A percentile compares a stretch with the other conserved stretches of the same genome.
These are phyloP conservation scores for Stenopsyche tienmushanensis DNA, from an alignment of 1,140 invertebrate species.

Conservation along the genomic window DNA sequence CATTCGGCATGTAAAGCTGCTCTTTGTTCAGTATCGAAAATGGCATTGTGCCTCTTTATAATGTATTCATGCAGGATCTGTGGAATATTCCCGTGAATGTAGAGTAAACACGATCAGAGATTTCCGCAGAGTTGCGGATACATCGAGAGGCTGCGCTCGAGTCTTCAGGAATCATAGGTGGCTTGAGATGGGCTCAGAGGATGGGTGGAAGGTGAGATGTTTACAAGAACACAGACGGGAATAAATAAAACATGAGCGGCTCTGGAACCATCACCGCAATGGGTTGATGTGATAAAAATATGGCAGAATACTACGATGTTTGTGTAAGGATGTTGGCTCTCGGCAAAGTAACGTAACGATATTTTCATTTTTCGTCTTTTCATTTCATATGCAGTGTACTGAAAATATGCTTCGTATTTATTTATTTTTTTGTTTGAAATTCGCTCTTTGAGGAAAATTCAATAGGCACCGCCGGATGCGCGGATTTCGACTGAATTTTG, in stretches of 20 bases:
- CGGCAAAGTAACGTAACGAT: no score
- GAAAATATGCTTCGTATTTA: no score
- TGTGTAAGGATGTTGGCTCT: no score
- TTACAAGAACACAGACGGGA: no score
- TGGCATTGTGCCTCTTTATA: constrained; percentile 5
- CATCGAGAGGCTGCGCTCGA: not conserved
- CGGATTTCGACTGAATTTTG: no score
- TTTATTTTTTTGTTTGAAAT: not conserved
- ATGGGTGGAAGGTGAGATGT: constrained; percentile 20
- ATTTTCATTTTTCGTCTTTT: no score
- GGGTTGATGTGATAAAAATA: constrained; percentile 22
- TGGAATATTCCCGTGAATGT: constrained; percentile 9
- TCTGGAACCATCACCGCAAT: not conserved
- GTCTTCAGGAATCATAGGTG: no score
- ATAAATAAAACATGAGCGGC: constrained; percentile 26
- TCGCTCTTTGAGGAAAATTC: not conserved
- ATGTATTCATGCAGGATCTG: constrained; percentile 29
- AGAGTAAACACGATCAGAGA: constrained; percentile 19
- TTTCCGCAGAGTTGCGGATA: constrained; percentile 12
- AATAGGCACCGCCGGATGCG: no score
- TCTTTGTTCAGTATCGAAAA: not conserved
- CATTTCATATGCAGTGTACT: no score
- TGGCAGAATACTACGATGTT: no score
- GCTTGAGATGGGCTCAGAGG: not conserved
- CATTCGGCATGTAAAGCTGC: constrained; percentile 8